Conservation (phyloP, 2,797 vertebrate genomes). For the Oreonectes daqikongensis region DNA sequence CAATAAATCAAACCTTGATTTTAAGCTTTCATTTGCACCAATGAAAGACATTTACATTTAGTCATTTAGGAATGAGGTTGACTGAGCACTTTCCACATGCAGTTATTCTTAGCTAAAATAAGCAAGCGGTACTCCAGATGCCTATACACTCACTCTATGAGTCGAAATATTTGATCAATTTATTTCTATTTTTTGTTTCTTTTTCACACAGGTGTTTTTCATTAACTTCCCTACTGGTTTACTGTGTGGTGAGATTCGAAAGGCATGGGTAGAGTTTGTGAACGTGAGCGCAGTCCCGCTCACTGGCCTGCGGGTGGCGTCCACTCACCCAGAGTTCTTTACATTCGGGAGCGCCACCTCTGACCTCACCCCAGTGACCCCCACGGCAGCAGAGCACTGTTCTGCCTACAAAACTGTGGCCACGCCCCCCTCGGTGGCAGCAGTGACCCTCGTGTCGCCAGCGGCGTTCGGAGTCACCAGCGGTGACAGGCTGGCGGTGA, state of each 20-base stretch:
- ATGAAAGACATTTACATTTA: too few species aligned
- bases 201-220: constrained; percentile 87
- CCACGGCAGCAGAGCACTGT: constrained; percentile 87
- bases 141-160: too few species aligned
- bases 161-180: too few species aligned
- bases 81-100: too few species aligned
- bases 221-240: constrained; percentile 96
- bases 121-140: too few species aligned
- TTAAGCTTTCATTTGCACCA: too few species aligned
- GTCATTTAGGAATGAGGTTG: too few species aligned
- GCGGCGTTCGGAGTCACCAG: constrained; percentile 72
- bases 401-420: constrained; percentile 92
- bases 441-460: constrained; percentile 76
- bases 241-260: constrained; percentile 94
- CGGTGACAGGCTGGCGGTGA: constrained; percentile 63
- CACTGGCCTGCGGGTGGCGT: constrained; percentile 87
- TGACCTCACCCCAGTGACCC: constrained; percentile 82
- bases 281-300: constrained; percentile 91
- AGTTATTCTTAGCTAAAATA: too few species aligned
- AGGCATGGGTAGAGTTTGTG: constrained; percentile 94
- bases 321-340: constrained; percentile 93
- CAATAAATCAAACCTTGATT: not conserved
- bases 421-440: constrained; percentile 69
- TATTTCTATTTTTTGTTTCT: not conserved
- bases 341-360: constrained; percentile 87